These are phyloP conservation scores for Microplitis manilae DNA, from an alignment of 2,888 invertebrate species.

Conservation along the genomic window DNA sequence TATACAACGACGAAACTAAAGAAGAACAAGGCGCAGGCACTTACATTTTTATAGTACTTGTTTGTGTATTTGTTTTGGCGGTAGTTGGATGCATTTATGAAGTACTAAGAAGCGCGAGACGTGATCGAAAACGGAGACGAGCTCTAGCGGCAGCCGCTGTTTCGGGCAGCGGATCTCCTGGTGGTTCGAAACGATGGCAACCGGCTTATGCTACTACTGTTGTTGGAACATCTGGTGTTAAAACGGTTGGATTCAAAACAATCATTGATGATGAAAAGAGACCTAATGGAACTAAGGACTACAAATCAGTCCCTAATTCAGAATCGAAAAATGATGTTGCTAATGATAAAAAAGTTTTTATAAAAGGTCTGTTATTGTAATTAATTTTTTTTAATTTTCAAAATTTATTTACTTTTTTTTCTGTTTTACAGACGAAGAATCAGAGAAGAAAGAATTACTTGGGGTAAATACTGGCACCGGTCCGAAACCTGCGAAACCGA, in stretches of 20 bases:
- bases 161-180: constrained; percentile 40
- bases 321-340: constrained; percentile 60
- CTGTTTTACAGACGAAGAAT: constrained; percentile 63
- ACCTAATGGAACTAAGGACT: constrained; percentile 70
- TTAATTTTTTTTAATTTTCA: constrained; percentile 1
- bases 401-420: not conserved
- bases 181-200: constrained; percentile 64
- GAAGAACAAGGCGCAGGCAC: constrained; percentile 85
- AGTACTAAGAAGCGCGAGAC: constrained; percentile 71
- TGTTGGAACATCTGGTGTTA: constrained; percentile 53
- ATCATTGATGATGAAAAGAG: constrained; percentile 63
- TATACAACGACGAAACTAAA: constrained; percentile 81
- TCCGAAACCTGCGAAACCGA: constrained; percentile 70
- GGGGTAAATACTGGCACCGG: constrained; percentile 71
- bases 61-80: constrained; percentile 82
- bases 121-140: constrained; percentile 63
- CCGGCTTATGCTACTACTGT: constrained; percentile 60
- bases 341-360: constrained; percentile 64
- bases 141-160: constrained; percentile 44
- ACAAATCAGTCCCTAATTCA: constrained; percentile 64
- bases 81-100: constrained; percentile 81
- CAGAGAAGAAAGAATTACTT: constrained; percentile 70
- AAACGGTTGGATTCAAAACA: constrained; percentile 65
- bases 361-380: constrained; percentile 61
- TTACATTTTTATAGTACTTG: constrained; percentile 85